Base-by-base conservation (phyloP, 2,113 vertebrate genomes). In the Patagioenas fasciata region DNA sequence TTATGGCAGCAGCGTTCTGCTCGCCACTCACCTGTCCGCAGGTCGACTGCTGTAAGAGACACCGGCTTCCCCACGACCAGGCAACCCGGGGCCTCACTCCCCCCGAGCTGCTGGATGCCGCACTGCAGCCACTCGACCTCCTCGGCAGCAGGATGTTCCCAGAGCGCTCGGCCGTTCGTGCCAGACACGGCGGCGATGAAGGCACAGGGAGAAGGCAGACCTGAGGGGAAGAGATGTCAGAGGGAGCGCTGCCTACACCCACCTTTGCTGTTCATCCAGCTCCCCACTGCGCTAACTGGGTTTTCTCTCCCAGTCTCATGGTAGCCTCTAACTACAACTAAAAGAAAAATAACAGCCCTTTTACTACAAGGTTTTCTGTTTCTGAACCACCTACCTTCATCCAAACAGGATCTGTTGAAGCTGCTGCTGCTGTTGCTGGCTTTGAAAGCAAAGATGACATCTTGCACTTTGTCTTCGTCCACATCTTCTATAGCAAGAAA, bases 391-490 rank as follows among this genome's bases (percentile, higher is more conserved):
- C 92, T 97, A 99, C 99, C 98, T 98, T 97, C 95, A 38, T 91
- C 92, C 13, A 71, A 10, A 47, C 99, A 99, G 26, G 98, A 98
- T 4, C 60, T 87, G 96, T 98, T 99, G 73, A 53, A 81, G 58
- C 54, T 73, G 83, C 56, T 28, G 69, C 85, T 97, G 93, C 94
- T 67, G 0, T 97, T 96, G 70, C 65, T 60, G 11, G 88, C 96
- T 95, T 97, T 98, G 91, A 99, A 97, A 78, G 98, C 98, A 80
- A 99, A 98, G 84, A 99, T 16, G 34, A 99, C 95, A 40, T 99
- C 99, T 87, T 98, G 98, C 70, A 99, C 98, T 87, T 97, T 98
- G 98, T 99, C 99, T 62, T 80, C 58, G 44, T 97, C 99, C 54
- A 97, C 95, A 47, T 99, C 98, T 79, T 98, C 97, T 67, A 98